phyloP scores from a whole-genome alignment of 2,797 vertebrate species.

The Helarctos malayanus region DNA sequence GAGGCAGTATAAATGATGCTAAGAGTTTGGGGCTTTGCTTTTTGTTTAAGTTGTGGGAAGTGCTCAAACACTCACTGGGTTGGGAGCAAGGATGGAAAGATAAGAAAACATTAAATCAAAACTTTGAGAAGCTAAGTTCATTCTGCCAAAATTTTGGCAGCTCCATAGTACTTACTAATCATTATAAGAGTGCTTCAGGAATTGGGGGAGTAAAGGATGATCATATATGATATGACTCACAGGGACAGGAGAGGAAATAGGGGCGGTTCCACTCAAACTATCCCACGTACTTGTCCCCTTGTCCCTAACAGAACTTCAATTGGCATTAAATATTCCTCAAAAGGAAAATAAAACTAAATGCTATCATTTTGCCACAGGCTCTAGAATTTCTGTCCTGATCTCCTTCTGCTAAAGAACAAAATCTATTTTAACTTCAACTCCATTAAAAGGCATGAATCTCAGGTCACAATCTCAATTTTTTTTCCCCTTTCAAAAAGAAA shows the following conservation, averaged over 20 bases:
- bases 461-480: slow-evolving; percentile 56
- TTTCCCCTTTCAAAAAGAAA: slow-evolving; percentile 37
- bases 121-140: slow-evolving; percentile 52
- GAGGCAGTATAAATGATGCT: not conserved
- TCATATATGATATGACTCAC: not conserved
- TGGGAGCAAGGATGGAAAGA: not conserved
- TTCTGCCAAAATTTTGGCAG: slow-evolving; percentile 50
- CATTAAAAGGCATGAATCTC: slow-evolving; percentile 64
- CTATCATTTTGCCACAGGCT: slow-evolving; percentile 64
- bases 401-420: slow-evolving; percentile 68
- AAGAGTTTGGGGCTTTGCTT: not conserved
- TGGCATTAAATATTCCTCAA: not conserved
- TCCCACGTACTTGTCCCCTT: not conserved
- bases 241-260: not conserved
- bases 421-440: slow-evolving; percentile 68
- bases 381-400: slow-evolving; percentile 47
- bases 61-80: not conserved
- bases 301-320: not conserved
- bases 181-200: not conserved
- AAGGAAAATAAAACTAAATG: slow-evolving; percentile 66
- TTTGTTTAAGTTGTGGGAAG: slow-evolving; percentile 27
- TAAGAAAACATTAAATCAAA: slow-evolving; percentile 53
- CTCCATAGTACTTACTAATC: not conserved
- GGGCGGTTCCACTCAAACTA: not conserved
- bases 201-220: not conserved